Base-by-base conservation (phyloP, 2,797 vertebrate species). In the Channa striata region DNA sequence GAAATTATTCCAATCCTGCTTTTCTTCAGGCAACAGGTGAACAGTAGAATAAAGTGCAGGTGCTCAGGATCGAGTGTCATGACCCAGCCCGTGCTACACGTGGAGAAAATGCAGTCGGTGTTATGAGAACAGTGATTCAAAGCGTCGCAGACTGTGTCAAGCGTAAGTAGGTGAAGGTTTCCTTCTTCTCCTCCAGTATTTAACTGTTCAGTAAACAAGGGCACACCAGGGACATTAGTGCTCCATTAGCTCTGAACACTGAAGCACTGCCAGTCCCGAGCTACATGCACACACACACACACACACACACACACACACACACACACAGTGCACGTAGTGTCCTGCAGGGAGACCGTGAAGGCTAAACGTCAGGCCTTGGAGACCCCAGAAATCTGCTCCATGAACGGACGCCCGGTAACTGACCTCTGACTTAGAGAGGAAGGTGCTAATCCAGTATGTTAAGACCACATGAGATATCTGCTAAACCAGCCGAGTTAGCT, bases 181-280 rank as follows among this genome's bases (percentile, higher is more conserved):
- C 77, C 58, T 53, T 70, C 77, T 72, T 53, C 23, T 71, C 77
- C 46, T 88, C 72, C 78, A 67, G 65, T 76, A 81, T 89, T 83
- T 82, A 88, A 82, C 74, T 77, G 67, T 66, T 77, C 72, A 62
- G 80, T 81, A 87, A 89, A 91, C 81, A 87, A 76, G 66, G 42
- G 66, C 64, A 76, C 83, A 70, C 64, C 48, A 54, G 82, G 70
- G 79, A 84, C 82, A 80, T 88, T 83, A 84, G 65, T 74, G 44
- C 78, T 72, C 81, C 72, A 87, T 89, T 84, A 88, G 80, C 61
- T 61, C 62, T 52, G 69, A 83, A 62, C 63, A 54, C 2, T 83
- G 82, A 84, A 85, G 72, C 52, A n/a, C 21, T 56, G 84, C 86
- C 84, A 84, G 59, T 54, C 37, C 46, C 70, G 60, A 58, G 64